Evolutionary conservation across 2,797 vertebrate genomes (phyloP), one percentile per base, ranked within the genome.

Genomic region (Gallinago nigripennis): DNA sequence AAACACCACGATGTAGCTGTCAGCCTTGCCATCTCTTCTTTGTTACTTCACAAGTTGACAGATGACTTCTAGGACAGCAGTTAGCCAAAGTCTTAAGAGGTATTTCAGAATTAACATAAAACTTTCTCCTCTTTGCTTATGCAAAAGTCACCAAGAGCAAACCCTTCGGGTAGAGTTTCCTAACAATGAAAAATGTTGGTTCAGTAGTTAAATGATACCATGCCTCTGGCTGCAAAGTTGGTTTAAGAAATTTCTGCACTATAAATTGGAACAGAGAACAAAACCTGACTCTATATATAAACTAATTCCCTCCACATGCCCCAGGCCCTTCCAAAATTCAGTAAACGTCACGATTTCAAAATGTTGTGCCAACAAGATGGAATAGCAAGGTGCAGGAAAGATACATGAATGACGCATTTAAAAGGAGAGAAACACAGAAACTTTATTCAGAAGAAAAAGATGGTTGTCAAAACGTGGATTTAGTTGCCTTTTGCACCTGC

Each of bases 181-280:
- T 64, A 75, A 57, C 28, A 68, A 69, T 3, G 8, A 79, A 72
- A 90, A 76, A 14, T 2, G 3, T 56, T 57, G 15, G 18, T 37
- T 91, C 48, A 53, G 48, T 70, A 88, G 51, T 65, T 70, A 79
- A 75, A 53, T 11, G 16, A 50, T 46, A 65, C 16, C 3, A 3
- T 31, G 46, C 35, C 18, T 70, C 33, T 51, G 7, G 58, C 33
- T 81, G 23, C 25, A 57, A 79, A 68, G 45, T 18, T 78, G 19
- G 18, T 57, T 69, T 78, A 81, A 70, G 86, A 84, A 65, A 81
- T 69, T 65, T 83, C 70, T 4, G 1, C 11, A 8, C 50, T 57
- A 11, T 58, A 88, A 65, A 88, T 58, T 69, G 19, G 53, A 95
- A 81, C 30, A 81, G 33, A 91, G 61, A 68, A 92, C n/a, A 65